Base-by-base conservation (phyloP, 2,888 invertebrate genomes). In the Apotomis capreana region DNA sequence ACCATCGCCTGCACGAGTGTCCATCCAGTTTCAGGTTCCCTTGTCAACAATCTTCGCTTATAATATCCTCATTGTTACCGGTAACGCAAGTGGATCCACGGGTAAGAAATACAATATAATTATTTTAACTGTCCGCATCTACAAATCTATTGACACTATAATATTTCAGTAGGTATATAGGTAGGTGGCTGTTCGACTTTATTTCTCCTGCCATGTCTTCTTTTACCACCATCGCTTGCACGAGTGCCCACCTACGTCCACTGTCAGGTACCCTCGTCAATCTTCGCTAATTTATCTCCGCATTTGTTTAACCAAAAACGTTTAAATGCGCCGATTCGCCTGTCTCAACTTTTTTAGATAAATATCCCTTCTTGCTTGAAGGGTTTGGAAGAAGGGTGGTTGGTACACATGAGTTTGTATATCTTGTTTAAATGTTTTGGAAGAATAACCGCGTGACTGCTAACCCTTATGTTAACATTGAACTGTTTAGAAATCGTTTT, bases 241-340 rank as follows among this genome's bases (percentile, higher is more conserved):
- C 26, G 51, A 36, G 70, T 52, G 71, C 65, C 6, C 78, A 79
- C 81, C 78, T 80, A 76, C 79, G 81, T 85, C 83, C 81, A 78
- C 82, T 85, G 87, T 84, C 85, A 80, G 73, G 78, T 76, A 92
- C 92, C 92, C 92, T 87, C 85, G 89, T 92, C 92, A 92, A 87
- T 90, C 87, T 79, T 74, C 81, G 75, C 80, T 91, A 91, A 92
- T 92, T 92, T 92, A 92, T 90, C 81, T 82, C 83, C 87, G 79
- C 85, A 86, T 90, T 90, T 90, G 88, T 89, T 89, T 88, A 84
- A 88, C 92, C 89, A 85, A 90, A 90, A 91, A 88, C 90, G 85
- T 89, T 89, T 87, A 85, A 84, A 83, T 81, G 78, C 80, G 72
- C 82, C 87, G 87, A 90, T 91, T 90, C 89, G 90, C 87, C 81